phyloP scores from a whole-genome alignment of 53 echinoderm and acorn worm genomes.

The Holothuria scabra region DNA sequence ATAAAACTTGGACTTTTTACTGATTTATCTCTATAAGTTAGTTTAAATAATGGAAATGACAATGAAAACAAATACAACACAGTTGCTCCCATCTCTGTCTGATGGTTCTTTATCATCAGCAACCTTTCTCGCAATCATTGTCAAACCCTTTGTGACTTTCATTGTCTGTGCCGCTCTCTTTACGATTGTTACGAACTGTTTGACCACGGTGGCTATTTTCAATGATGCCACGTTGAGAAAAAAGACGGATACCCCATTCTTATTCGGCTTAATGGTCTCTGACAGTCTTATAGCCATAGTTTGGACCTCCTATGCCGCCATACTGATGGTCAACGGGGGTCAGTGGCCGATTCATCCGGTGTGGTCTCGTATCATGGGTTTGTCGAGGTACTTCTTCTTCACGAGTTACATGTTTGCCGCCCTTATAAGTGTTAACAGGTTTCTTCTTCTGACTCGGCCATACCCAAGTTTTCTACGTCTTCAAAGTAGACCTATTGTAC shows the following conservation, averaged over 20 bases:
- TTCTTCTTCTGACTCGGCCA: slow-evolving; percentile 1
- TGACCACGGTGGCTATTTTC: neutral
- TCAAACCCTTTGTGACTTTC: too few relatives aligned
- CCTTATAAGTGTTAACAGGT: neutral
- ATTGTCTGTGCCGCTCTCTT: neutral
- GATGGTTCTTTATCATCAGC: too few relatives aligned
- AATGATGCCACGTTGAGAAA: neutral
- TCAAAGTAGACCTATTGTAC: slow-evolving; percentile 8
- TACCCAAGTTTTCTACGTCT: slow-evolving; percentile 3
- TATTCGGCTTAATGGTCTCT: neutral
- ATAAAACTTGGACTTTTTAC: too few relatives aligned
- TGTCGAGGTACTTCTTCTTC: slow-evolving; percentile 5
- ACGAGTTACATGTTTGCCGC: neutral
- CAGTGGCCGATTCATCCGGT: neutral
- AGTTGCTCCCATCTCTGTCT: too few relatives aligned
- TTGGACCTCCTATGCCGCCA: neutral
- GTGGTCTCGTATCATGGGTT: neutral
- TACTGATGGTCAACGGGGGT: neutral
- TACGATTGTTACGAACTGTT: neutral
- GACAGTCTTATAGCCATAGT: neutral
- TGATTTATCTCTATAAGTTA: too few relatives aligned
- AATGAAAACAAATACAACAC: too few relatives aligned
- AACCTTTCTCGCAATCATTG: too few relatives aligned
- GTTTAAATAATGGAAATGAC: too few relatives aligned
- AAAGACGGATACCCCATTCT: slow-evolving; percentile 10